A percentile compares a stretch with the other conserved stretches of the same genome.
These are phyloP conservation scores for Cotesia vestalis DNA, from an alignment of 1,140 invertebrate species.

Conservation along the genomic window DNA sequence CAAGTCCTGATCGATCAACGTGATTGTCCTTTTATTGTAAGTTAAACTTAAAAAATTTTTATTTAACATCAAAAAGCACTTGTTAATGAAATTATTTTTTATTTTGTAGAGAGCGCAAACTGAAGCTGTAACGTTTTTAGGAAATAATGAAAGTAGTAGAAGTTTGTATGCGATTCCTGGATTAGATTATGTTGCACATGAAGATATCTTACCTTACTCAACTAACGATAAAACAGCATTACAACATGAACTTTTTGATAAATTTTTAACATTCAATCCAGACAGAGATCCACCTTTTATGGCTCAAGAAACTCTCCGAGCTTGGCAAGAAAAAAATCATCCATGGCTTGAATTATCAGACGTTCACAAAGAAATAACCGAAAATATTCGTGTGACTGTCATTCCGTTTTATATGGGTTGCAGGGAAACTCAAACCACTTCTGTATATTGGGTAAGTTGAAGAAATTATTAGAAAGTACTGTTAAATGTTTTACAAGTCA, in stretches of 20 bases:
- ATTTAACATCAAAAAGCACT: slow-evolving; percentile 8
- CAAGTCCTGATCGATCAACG: slow-evolving; percentile 96
- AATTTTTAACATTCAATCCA: slow-evolving; percentile 85
- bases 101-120: slow-evolving; percentile 86
- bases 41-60: not conserved
- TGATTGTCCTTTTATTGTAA: slow-evolving; percentile 91
- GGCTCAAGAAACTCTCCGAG: slow-evolving; percentile 87
- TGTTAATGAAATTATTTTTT: slow-evolving; percentile 22
- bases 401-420: slow-evolving; percentile 98
- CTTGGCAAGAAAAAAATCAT: slow-evolving; percentile 98
- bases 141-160: slow-evolving; percentile 92
- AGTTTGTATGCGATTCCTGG: slow-evolving; percentile 95
- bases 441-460: slow-evolving; percentile 87
- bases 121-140: slow-evolving; percentile 96
- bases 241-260: slow-evolving; percentile 95
- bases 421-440: slow-evolving; percentile 85
- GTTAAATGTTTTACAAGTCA: slow-evolving; percentile 4
- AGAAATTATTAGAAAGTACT: slow-evolving; percentile 8
- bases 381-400: slow-evolving; percentile 93
- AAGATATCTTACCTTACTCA: slow-evolving; percentile 90
- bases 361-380: slow-evolving; percentile 97
- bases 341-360: slow-evolving; percentile 96
- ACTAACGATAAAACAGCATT: slow-evolving; percentile 84
- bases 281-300: slow-evolving; percentile 88
- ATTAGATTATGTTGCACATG: slow-evolving; percentile 95